Evolutionary conservation across 2,888 invertebrate genomes (phyloP), one percentile per base, ranked within the genome.

Genomic region (Lasius platythorax): DNA sequence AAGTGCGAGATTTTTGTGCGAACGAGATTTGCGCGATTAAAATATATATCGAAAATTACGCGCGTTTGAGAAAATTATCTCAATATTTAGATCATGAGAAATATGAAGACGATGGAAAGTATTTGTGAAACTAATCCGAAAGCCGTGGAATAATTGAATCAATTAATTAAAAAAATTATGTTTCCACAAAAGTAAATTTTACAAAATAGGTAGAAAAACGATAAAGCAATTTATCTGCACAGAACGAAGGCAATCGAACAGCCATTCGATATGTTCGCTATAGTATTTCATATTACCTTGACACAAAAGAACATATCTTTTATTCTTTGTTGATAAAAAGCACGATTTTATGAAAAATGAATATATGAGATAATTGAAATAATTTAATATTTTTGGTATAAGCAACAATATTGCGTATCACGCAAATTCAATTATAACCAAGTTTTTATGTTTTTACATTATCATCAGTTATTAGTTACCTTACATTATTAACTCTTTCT

Each of bases 311-410:
- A 76, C 3, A 4, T 67, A 3, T 12, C 37, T 76, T 56, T n/a
- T 11, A 67, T 56, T 28, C 12, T 76, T 15, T 1, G 15, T 68
- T 5, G 12, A 37, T 4, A 0, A 76, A 76, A 67, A 28, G 4
- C 1, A 53, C 12, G 2, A 28, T 37, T 76, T 76, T 76, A 50
- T 12, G 40, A 76, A 53, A 56, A 67, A 18, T 40, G 33, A 30
- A 50, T 8, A 40, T 15, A 6, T 3, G 23, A 37, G 2, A 1
- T 43, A 43, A 15, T 53, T 18, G 5, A 46, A 50, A n/a, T 67
- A 50, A 15, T 64, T 53, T 12, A 53, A 75, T 53, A 53, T 75
- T 63, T 75, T 40, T 30, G 15, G 1, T 33, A n/a, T n/a, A 74
- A 61, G 5, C n/a, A 12, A 58, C 6, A 2, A 11, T 40, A 63